Conservation (phyloP, 2,888 invertebrate species). For the Arctia plantaginis region DNA sequence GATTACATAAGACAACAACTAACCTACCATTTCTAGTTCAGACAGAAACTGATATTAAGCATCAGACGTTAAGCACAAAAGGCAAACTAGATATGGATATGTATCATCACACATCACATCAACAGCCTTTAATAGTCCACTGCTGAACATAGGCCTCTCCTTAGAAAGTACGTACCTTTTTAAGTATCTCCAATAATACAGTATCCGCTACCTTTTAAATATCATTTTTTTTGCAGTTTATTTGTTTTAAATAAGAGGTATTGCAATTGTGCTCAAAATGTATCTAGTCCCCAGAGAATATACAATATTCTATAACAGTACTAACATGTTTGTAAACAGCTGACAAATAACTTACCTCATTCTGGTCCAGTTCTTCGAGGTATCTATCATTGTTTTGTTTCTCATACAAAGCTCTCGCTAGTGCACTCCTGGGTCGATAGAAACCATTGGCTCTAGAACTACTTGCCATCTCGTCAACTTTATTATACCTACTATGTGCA, state of each 20-base stretch:
- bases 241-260: background rate
- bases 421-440: conserved; percentile 89
- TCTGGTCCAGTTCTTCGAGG: conserved; percentile 89
- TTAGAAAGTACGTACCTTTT: no score
- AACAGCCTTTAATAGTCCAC: no score
- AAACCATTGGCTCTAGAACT: conserved; percentile 72
- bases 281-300: background rate
- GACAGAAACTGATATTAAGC: background rate
- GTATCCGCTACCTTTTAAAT: background rate
- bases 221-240: background rate
- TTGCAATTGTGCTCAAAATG: background rate
- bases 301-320: background rate
- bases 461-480: conserved; percentile 67
- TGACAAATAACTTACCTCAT: conserved; percentile 84
- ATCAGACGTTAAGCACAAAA: background rate
- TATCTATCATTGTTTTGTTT: conserved; percentile 90
- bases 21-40: background rate
- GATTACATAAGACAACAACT: background rate
- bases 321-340: background rate
- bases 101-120: background rate
- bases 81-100: background rate
- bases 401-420: conserved; percentile 90
- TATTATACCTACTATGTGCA: conserved; percentile 44
- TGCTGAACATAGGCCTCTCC: no score
- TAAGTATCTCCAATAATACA: background rate